Conservation (phyloP, 2,113 vertebrate species). For the Rattus rattus region DNA sequence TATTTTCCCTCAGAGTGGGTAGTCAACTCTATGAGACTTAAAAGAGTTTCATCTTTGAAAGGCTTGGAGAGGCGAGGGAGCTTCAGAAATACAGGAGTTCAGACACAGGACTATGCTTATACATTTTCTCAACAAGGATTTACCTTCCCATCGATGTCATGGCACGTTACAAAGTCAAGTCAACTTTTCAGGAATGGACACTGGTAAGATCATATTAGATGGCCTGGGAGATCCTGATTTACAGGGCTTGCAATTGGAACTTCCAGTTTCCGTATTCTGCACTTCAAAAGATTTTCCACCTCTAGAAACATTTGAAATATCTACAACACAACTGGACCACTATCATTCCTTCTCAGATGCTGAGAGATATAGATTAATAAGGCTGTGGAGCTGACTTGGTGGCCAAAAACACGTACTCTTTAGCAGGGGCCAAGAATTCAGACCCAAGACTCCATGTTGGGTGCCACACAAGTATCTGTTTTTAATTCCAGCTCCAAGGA, state of each 20-base stretch:
- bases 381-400: background rate
- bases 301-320: background rate
- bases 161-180: background rate
- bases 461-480: too few species aligned
- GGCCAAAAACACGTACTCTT: background rate
- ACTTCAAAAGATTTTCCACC: slow-evolving; percentile 35
- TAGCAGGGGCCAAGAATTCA: too few species aligned
- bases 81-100: background rate
- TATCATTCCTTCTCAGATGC: background rate
- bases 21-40: background rate
- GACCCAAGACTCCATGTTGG: background rate
- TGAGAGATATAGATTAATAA: background rate
- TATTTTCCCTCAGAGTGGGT: background rate
- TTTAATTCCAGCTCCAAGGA: too few species aligned
- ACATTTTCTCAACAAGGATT: background rate
- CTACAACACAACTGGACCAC: background rate
- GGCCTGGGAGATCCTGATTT: background rate
- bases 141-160: background rate
- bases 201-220: background rate
- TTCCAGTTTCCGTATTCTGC: background rate
- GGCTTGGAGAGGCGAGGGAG: background rate
- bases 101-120: too few species aligned
- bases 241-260: background rate
- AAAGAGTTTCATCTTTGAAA: background rate
- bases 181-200: background rate